Base-by-base conservation (phyloP, 2,888 invertebrate species). In the Eupithecia exiguata region DNA sequence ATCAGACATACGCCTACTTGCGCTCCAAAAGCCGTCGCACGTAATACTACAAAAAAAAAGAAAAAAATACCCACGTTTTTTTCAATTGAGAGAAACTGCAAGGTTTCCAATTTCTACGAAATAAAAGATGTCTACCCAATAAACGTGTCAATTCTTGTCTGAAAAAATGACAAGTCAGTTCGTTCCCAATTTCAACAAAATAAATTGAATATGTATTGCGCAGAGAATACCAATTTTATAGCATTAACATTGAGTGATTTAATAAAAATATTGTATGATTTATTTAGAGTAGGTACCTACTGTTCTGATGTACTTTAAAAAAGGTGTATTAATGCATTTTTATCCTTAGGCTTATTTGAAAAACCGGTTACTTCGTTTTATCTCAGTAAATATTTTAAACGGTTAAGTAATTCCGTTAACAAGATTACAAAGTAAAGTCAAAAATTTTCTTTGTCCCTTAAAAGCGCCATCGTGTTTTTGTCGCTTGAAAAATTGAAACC, bases 401-500 rank as follows among this genome's bases (percentile, higher is more conserved):
- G 30, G 12, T 61, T 58, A 21, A 25, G 25, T 25, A 25, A 46
- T 49, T 63, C 49, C 14, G 14, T n/a, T 36, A 53, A 71, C 67
- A 40, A 53, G 40, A 58, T 71, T 36, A 46, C 21, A 71, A 67
- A 71, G 43, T 61, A 43, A 21, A 35, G 66, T 40, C 63, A 25
- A 43, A 71, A 38, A n/a, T 62, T 49, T 14, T 38, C 46, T 49
- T 38, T 18, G 43, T 35, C 5, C 18, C 53, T 66, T 49, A 7
- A 36, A 63, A 35, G 18, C 1, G 63, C 36, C 53, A 53, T 65
- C 65, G 53, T 21, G 21, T 53, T 21, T 38, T 72, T 69, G 49
- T 49, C 71, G 53, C 71, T 72, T 72, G 68, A 65, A 43, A 75
- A 74, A 70, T 38, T 71, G 46, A 67, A 63, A 63, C 36, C 71